A percentile compares a stretch with the other conserved stretches of the same genome.
These are phyloP conservation scores for Lasioglossum oenotherae DNA, from an alignment of 2,888 invertebrate genomes.

Conservation along the genomic window DNA sequence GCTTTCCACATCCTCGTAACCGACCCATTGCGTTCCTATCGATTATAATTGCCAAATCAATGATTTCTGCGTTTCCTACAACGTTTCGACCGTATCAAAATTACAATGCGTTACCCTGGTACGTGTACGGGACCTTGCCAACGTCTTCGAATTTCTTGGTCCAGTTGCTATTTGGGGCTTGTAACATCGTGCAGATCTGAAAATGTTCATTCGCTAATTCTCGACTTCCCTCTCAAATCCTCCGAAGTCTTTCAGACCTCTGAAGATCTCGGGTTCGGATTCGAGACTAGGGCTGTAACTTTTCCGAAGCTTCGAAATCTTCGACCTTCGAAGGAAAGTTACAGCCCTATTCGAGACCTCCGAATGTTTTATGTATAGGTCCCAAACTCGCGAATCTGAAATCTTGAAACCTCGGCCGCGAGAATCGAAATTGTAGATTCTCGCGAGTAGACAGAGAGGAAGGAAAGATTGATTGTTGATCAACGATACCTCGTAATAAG, in stretches of 20 bases:
- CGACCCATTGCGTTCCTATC: conserved; percentile 93
- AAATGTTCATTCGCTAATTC: neutral
- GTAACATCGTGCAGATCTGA: conserved; percentile 92
- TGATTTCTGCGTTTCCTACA: neutral
- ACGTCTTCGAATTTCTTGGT: conserved; percentile 93
- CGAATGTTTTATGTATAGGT: too few relatives aligned
- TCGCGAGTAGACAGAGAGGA: neutral
- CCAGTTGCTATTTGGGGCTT: conserved; percentile 90
- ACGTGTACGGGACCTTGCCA: conserved; percentile 94
- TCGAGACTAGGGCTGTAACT: neutral
- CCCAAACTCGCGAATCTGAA: too few relatives aligned
- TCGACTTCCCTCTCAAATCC: neutral
- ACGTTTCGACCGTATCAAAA: neutral
- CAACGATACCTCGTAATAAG: conserved; percentile 91
- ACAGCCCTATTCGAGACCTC: neutral
- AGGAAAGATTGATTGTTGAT: neutral
- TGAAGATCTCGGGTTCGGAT: neutral
- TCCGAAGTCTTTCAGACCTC: neutral
- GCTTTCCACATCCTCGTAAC: conserved; percentile 93
- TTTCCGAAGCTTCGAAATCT: too few relatives aligned
- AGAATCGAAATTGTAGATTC: neutral
- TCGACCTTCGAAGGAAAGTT: too few relatives aligned
- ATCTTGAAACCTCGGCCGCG: neutral
- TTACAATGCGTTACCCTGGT: conserved; percentile 87
- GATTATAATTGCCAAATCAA: neutral